Base-by-base conservation (phyloP, 2,888 invertebrate species). In the Calameuta idolon region DNA sequence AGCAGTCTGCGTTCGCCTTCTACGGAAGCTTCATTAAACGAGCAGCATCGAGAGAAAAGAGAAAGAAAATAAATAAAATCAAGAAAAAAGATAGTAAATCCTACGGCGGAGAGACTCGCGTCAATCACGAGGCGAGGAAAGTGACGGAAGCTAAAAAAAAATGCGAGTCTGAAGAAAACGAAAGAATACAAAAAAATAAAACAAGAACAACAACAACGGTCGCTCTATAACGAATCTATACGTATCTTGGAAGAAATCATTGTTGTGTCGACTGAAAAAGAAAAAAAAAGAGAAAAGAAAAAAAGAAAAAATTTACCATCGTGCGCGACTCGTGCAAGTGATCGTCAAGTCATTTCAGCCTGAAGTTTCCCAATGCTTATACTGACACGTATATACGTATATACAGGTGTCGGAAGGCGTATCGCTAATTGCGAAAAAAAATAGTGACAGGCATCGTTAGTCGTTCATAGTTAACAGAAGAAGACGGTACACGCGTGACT, bases 1-100 rank as follows among this genome's bases (percentile, higher is more conserved):
- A 83, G 82, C 86, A 89, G 90, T 89, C 85, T 85, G 87, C 89
- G 87, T 82, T 89, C 85, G 88, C 86, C 88, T 85, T 85, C 85
- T 87, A 87, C 86, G 86, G 84, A 85, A 85, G 85, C 83, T 86
- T 85, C 87, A 86, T 88, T 88, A 69, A 34, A 30, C 69, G 69
- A 15, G 35, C 69, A 75, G 33, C 73, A 69, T 69, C 75, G 69
- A 69, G 30, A 40, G 23, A 35, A 3, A 75, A n/a, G 68, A 69
- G 37, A 69, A 75, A 69, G 74, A 34, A 37, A 40, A 73, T 31
- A 31, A 55, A 79, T 68, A 77, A 80, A 77, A 76, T 40, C 55
- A 35, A 78, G 5, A 73, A 30, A 73, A 33, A 12, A 79, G 11
- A 34, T 9, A 23, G 55, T 1, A 55, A 40, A 1, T 55, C 55